Evolutionary conservation across 2,888 invertebrate genomes (phyloP).

Genomic region (Dasysyrphus tricinctus): DNA sequence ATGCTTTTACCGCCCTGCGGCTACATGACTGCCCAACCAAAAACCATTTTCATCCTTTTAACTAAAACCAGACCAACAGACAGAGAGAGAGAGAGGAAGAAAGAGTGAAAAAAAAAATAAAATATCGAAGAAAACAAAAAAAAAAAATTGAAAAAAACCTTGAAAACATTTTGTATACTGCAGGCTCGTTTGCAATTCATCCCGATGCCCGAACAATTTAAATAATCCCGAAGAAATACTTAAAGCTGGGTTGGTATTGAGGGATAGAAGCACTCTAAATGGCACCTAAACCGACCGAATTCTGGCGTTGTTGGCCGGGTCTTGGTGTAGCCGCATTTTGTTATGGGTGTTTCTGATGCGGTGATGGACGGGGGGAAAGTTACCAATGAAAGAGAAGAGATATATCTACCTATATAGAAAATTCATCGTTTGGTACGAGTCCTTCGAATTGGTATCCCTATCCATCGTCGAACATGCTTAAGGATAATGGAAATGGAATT

Average conservation of each 20-base stretch:
- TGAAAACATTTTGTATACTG: constrained; percentile 72
- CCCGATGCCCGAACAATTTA: constrained; percentile 77
- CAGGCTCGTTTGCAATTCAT: constrained; percentile 77
- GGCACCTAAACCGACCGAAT: constrained; percentile 68
- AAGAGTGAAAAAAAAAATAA: constrained; percentile 27
- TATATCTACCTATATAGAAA: background rate
- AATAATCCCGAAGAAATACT: constrained; percentile 77
- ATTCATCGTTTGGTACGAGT: constrained; percentile 24
- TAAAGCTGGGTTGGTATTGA: constrained; percentile 54
- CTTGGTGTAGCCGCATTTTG: constrained; percentile 18
- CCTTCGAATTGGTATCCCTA: background rate
- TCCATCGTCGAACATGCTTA: constrained; percentile 53
- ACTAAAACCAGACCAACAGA: constrained; percentile 24
- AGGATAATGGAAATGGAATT: constrained; percentile 71
- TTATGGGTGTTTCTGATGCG: constrained; percentile 13
- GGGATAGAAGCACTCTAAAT: constrained; percentile 72
- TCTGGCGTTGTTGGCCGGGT: constrained; percentile 26
- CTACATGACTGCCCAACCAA: constrained; percentile 56
- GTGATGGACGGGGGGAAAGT: background rate
- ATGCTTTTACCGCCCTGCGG: constrained; percentile 54
- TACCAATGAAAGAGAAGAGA: constrained; percentile 26
- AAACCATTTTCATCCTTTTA: constrained; percentile 70
- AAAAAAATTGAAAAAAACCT: constrained; percentile 30
- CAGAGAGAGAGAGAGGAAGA: background rate
- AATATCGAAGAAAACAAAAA: background rate